These are phyloP conservation scores for Seriola quinqueradiata DNA, from an alignment of 2,113 vertebrate genomes.

Conservation along the genomic window DNA sequence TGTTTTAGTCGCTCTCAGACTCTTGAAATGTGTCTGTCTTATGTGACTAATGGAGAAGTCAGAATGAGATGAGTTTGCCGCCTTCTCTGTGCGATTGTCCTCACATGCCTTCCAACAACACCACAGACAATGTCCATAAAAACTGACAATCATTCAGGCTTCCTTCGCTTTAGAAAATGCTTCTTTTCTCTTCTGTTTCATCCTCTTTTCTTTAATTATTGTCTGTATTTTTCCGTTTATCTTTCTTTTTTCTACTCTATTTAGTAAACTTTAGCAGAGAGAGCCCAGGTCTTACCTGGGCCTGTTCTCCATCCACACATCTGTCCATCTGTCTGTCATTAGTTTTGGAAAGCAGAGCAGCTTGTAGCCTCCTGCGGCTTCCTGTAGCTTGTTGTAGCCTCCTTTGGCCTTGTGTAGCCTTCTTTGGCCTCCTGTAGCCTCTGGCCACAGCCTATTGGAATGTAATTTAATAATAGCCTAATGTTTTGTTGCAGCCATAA, in stretches of 20 bases:
- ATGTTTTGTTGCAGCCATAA: slow-evolving; percentile 79
- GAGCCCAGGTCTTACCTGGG: slow-evolving; percentile 8
- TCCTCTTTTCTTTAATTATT: background rate
- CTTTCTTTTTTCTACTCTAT: background rate
- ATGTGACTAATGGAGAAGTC: background rate
- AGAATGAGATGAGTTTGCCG: background rate
- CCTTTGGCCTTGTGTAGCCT: slow-evolving; percentile 22
- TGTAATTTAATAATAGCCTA: slow-evolving; percentile 79
- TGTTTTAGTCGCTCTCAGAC: background rate
- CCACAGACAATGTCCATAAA: slow-evolving; percentile 19
- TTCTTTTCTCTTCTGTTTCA: background rate
- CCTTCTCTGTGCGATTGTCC: slow-evolving; percentile 32
- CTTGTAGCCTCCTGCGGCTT: slow-evolving; percentile 26
- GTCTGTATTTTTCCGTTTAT: background rate
- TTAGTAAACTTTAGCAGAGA: background rate
- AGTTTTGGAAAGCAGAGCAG: slow-evolving; percentile 1
- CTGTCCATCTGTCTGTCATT: background rate
- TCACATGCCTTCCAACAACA: slow-evolving; percentile 38
- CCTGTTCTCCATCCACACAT: slow-evolving; percentile 12
- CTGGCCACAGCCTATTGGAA: slow-evolving; percentile 65
- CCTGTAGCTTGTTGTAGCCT: slow-evolving; percentile 30
- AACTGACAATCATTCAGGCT: background rate
- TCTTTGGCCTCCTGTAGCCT: slow-evolving; percentile 37
- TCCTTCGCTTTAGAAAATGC: no score
- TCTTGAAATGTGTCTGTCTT: background rate